Evolutionary conservation across 1,140 invertebrate genomes (phyloP).

Genomic region (Drosophila nasuta): DNA sequence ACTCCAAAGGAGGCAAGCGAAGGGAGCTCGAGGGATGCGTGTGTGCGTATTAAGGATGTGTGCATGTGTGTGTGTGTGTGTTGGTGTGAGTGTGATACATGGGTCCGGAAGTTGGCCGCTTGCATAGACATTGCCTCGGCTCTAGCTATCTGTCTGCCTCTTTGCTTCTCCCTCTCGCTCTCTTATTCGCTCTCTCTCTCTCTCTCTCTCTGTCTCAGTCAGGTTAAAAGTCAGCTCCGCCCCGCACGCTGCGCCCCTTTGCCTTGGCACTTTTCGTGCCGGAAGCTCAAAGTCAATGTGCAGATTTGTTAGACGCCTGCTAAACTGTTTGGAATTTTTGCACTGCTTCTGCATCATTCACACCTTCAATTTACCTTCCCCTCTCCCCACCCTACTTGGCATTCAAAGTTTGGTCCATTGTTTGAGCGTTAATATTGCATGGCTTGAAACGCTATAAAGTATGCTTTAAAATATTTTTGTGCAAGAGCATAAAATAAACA

Average conservation of each 20-base stretch:
- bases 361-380: slow-evolving; percentile 6
- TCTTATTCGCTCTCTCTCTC: background rate
- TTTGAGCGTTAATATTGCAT: slow-evolving; percentile 36
- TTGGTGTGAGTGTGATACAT: background rate
- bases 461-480: slow-evolving; percentile 72
- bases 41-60: slow-evolving; percentile 8
- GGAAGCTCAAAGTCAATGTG: slow-evolving; percentile 34
- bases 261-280: background rate
- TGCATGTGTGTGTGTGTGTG: slow-evolving; percentile 8
- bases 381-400: background rate
- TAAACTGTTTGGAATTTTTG: slow-evolving; percentile 55
- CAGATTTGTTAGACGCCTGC: slow-evolving; percentile 42
- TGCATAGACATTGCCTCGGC: slow-evolving; percentile 38
- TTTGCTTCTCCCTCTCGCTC: slow-evolving; percentile 22
- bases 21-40: background rate
- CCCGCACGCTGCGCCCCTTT: background rate
- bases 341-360: slow-evolving; percentile 29
- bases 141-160: slow-evolving; percentile 1
- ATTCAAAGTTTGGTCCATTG: slow-evolving; percentile 4
- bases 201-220: slow-evolving; percentile 6
- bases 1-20: background rate
- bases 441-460: slow-evolving; percentile 47
- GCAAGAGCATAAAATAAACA: slow-evolving; percentile 34
- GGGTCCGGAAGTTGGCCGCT: slow-evolving; percentile 5
- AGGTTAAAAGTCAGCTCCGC: slow-evolving; percentile 60